Conservation (phyloP, 2,113 vertebrate genomes). For the Rhynchomys soricoides region DNA sequence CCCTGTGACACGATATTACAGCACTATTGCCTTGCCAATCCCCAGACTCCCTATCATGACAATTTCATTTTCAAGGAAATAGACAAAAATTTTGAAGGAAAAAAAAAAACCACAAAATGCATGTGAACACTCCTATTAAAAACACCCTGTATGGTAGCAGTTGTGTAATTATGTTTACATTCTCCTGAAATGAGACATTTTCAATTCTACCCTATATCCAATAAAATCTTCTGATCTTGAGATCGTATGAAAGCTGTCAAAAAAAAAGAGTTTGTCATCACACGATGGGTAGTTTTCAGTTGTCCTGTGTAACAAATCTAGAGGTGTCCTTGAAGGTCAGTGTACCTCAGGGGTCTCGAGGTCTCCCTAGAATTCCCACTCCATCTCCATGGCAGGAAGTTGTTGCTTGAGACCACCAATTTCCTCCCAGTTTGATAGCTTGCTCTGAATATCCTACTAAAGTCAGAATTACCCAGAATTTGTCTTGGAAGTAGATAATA, state of each 20-base stretch:
- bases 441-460: not conserved
- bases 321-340: not conserved
- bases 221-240: not conserved
- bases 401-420: not conserved
- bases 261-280: not conserved
- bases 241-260: not conserved
- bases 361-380: not conserved
- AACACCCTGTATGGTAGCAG: not conserved
- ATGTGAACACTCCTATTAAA: not conserved
- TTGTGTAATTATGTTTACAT: not conserved
- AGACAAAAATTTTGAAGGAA: not conserved
- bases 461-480: not conserved
- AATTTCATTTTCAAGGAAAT: not conserved
- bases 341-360: not conserved
- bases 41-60: not conserved
- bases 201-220: not conserved
- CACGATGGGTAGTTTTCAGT: not conserved
- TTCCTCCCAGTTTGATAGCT: not conserved
- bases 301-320: not conserved
- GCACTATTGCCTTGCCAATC: not conserved
- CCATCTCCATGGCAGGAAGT: not conserved
- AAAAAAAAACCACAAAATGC: not conserved
- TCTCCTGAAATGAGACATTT: constrained; percentile 25
- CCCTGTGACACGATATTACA: too few species aligned
- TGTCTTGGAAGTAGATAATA: not conserved